Conservation (phyloP, 2,113 vertebrate species). For the Malurus cyaneus region DNA sequence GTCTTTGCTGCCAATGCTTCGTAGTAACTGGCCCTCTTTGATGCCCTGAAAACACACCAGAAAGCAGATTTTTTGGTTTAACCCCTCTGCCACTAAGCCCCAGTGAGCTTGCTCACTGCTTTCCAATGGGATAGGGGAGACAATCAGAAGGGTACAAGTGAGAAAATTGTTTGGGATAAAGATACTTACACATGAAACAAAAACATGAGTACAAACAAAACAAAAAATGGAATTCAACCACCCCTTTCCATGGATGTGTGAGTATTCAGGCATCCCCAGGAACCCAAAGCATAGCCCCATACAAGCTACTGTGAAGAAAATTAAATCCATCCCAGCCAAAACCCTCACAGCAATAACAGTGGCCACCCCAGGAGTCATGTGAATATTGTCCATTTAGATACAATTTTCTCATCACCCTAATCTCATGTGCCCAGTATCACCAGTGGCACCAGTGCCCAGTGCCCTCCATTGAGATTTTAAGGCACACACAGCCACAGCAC, state of each 20-base stretch:
- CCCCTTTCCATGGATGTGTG: neutral
- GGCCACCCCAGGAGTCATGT: neutral
- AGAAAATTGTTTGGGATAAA: neutral
- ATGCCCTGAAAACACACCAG: neutral
- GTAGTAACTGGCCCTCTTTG: neutral
- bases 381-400: neutral
- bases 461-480: neutral
- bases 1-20: neutral
- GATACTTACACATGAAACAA: neutral
- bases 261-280: neutral
- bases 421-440: neutral
- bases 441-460: neutral
- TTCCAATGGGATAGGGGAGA: too few relatives aligned
- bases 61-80: neutral
- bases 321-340: neutral
- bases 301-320: neutral
- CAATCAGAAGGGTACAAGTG: neutral
- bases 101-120: neutral
- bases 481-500: neutral
- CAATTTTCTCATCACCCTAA: neutral
- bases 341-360: neutral
- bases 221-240: neutral
- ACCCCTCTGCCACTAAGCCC: neutral
- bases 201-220: neutral
- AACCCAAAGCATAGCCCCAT: neutral